Evolutionary conservation across 2,888 invertebrate species (phyloP).

Genomic region (Zygogramma bicolorata): DNA sequence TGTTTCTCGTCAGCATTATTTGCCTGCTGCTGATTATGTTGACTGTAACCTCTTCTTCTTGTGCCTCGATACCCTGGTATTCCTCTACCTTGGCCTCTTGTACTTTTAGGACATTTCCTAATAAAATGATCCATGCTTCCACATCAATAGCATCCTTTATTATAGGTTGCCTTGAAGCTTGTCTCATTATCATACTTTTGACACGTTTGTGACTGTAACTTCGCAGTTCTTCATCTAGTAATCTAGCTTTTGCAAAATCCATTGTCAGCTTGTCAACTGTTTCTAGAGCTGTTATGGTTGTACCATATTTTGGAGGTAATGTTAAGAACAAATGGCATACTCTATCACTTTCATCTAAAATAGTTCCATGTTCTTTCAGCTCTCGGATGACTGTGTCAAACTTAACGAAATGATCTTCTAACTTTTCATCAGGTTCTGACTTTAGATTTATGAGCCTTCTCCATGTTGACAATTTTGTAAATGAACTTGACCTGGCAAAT

Average conservation of each 20-base stretch:
- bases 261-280: constrained; percentile 2
- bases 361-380: background rate
- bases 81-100: constrained; percentile 11
- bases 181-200: constrained; percentile 16
- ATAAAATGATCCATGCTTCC: constrained; percentile 19
- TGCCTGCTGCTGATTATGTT: constrained; percentile 15
- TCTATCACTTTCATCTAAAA: constrained; percentile 12
- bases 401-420: too few relatives aligned
- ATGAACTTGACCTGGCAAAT: too few relatives aligned
- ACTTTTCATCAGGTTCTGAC: too few relatives aligned
- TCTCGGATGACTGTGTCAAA: too few relatives aligned
- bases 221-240: constrained; percentile 14
- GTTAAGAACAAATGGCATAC: constrained; percentile 14
- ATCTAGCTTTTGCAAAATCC: constrained; percentile 11
- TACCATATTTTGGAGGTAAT: constrained; percentile 19
- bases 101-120: constrained; percentile 22
- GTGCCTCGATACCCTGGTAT: constrained; percentile 8
- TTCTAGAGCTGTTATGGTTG: constrained; percentile 19
- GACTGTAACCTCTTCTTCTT: too few relatives aligned
- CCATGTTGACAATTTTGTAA: too few relatives aligned
- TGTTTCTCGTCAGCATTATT: constrained; percentile 20
- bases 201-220: background rate
- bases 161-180: constrained; percentile 20
- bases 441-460: too few relatives aligned
- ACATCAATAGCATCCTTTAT: constrained; percentile 20